These are phyloP conservation scores for Glomeris maerens DNA, from an alignment of 1,140 invertebrate species.

Conservation along the genomic window DNA sequence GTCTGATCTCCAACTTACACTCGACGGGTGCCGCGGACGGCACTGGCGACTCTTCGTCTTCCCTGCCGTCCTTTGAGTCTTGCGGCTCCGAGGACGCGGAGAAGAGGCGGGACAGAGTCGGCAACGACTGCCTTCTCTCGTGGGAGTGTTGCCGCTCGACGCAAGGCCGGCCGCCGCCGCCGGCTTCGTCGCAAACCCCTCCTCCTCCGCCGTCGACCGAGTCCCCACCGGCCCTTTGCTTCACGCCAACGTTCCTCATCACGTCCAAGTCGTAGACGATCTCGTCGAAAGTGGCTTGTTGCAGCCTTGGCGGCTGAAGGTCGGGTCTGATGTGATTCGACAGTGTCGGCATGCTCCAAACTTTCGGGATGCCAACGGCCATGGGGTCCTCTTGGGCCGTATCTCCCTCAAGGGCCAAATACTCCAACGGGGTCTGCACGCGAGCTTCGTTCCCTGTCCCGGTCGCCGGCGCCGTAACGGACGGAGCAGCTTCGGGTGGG, in stretches of 20 bases:
- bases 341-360: constrained; percentile 54
- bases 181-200: constrained; percentile 1
- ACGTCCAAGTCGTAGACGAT: constrained; percentile 65
- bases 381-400: constrained; percentile 18
- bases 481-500: not conserved
- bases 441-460: not conserved
- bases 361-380: constrained; percentile 44
- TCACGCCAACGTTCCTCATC: constrained; percentile 54
- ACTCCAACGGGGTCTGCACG: not conserved
- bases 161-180: not conserved
- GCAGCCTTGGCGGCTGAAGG: constrained; percentile 41
- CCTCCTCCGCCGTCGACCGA: not conserved
- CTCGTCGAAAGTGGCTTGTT: constrained; percentile 73
- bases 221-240: constrained; percentile 17
- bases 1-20: constrained; percentile 1
- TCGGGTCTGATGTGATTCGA: constrained; percentile 33
- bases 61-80: not conserved
- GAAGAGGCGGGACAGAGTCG: constrained; percentile 1
- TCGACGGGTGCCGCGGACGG: not conserved
- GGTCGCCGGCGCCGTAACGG: not conserved
- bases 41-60: not conserved
- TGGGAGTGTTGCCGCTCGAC: not conserved
- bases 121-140: constrained; percentile 7
- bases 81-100: constrained; percentile 1
- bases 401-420: constrained; percentile 7